Conservation (phyloP, 2,888 invertebrate genomes). For the Torymus auratus region DNA sequence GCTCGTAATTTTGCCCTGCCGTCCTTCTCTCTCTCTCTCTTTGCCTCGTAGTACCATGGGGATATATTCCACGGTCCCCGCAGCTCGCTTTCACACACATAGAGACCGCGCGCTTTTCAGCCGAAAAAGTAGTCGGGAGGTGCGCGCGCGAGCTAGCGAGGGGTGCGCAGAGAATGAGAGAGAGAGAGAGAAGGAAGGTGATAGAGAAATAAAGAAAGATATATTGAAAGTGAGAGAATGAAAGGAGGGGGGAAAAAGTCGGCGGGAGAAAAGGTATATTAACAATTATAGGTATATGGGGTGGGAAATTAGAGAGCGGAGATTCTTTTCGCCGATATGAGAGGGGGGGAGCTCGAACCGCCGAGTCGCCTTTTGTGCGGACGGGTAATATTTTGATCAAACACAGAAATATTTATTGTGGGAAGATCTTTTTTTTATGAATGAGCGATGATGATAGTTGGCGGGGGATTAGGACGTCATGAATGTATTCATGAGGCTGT, state of each 20-base stretch:
- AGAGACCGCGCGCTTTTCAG: conserved; percentile 39
- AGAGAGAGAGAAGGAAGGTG: conserved; percentile 25
- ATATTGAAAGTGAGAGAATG: conserved; percentile 55
- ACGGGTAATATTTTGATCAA: too few species aligned
- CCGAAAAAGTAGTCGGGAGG: conserved; percentile 33
- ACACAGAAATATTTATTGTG: too few species aligned
- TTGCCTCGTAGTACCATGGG: not conserved
- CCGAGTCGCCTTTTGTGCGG: too few species aligned
- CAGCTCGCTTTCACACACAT: conserved; percentile 47
- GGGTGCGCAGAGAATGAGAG: conserved; percentile 1
- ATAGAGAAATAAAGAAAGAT: conserved; percentile 58
- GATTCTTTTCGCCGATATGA: conserved; percentile 5
- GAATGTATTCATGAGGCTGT: too few species aligned
- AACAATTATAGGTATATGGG: conserved; percentile 41
- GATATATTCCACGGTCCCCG: conserved; percentile 19
- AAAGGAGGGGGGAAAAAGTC: conserved; percentile 6
- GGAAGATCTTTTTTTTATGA: too few species aligned
- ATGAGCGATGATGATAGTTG: too few species aligned
- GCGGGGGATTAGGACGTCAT: too few species aligned
- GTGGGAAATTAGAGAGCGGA: conserved; percentile 22
- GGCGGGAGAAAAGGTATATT: conserved; percentile 52
- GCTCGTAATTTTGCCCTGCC: conserved; percentile 55
- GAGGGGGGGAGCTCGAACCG: too few species aligned
- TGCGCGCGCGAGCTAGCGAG: not conserved
- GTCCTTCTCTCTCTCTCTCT: not conserved